These are phyloP conservation scores for Reinhardtius hippoglossoides DNA, from an alignment of 2,113 vertebrate genomes.

Conservation along the genomic window DNA sequence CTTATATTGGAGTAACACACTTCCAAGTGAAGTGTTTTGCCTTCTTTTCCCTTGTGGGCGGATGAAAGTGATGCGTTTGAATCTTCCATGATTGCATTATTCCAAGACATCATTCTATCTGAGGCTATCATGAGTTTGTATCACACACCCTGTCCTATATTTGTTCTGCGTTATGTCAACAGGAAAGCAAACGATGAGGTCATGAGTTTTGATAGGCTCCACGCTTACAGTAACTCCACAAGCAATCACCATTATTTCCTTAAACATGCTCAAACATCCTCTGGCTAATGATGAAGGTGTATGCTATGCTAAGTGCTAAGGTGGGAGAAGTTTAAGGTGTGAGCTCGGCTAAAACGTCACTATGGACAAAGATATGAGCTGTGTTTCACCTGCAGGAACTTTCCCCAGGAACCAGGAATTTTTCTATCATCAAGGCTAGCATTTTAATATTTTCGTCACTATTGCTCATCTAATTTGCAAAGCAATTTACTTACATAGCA, in stretches of 20 bases:
- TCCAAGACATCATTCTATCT: not conserved
- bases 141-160: slow-evolving; percentile 38
- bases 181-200: slow-evolving; percentile 69
- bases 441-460: too few species aligned
- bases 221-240: slow-evolving; percentile 35
- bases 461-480: too few species aligned
- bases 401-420: too few species aligned
- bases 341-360: too few species aligned
- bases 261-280: slow-evolving; percentile 56
- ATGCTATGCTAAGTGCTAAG: slow-evolving; percentile 1
- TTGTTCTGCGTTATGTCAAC: slow-evolving; percentile 63
- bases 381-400: not conserved
- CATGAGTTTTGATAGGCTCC: slow-evolving; percentile 55
- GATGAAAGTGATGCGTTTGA: not conserved
- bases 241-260: slow-evolving; percentile 58
- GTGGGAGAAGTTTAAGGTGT: slow-evolving; percentile 13
- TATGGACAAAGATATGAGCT: not conserved
- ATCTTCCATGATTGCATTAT: slow-evolving; percentile 4
- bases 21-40: too few species aligned
- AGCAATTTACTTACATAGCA: too few species aligned
- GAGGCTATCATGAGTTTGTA: slow-evolving; percentile 30
- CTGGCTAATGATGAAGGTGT: slow-evolving; percentile 31
- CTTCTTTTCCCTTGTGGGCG: not conserved
- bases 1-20: too few species aligned
- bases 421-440: too few species aligned